Evolutionary conservation across 2,797 vertebrate genomes (phyloP).

Genomic region (Chromobotia macracanthus): DNA sequence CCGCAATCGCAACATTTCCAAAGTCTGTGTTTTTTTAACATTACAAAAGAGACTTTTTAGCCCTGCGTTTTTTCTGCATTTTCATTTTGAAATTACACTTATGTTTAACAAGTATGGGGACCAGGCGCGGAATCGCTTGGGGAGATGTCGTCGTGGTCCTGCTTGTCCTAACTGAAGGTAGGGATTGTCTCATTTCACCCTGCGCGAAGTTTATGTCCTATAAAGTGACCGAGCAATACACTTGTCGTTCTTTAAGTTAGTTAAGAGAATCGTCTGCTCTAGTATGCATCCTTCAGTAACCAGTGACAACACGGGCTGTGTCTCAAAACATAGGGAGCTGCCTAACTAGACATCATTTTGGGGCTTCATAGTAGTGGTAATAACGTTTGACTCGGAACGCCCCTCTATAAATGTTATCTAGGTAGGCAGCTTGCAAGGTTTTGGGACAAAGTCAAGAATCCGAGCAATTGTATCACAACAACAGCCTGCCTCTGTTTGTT

Average conservation of each 20-base stretch:
- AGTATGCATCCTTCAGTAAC: conserved; percentile 14
- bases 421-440: neutral
- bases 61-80: conserved; percentile 47
- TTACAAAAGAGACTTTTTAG: conserved; percentile 1
- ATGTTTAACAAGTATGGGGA: conserved; percentile 79
- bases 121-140: conserved; percentile 74
- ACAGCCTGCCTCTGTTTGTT: neutral
- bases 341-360: neutral
- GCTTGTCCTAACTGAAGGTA: conserved; percentile 76
- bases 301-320: conserved; percentile 18
- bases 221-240: neutral
- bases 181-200: conserved; percentile 46
- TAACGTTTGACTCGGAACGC: neutral
- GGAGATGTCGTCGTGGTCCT: conserved; percentile 70
- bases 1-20: conserved; percentile 3
- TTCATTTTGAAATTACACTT: conserved; percentile 72
- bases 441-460: neutral
- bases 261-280: neutral
- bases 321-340: neutral
- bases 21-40: conserved; percentile 15
- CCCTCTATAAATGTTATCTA: neutral
- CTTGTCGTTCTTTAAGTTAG: conserved; percentile 17
- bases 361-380: neutral
- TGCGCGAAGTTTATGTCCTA: neutral
- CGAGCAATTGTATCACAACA: neutral